These are phyloP conservation scores for Ageneiosus marmoratus DNA, from an alignment of 2,113 vertebrate genomes.

Conservation along the genomic window DNA sequence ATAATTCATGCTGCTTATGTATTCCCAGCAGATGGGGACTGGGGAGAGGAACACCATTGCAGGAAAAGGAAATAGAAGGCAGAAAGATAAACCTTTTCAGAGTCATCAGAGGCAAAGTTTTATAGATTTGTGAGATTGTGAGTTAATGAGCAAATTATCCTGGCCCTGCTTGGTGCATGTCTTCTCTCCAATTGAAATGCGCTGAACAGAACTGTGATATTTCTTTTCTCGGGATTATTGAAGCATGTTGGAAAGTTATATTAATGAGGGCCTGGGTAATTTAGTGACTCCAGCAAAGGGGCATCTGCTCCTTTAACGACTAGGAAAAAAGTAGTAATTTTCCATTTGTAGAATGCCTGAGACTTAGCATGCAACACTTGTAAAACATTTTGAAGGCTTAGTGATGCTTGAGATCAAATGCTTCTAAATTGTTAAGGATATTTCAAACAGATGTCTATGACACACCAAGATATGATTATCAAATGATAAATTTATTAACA, in stretches of 20 bases:
- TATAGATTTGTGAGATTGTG: constrained; percentile 44
- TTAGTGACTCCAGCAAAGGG: constrained; percentile 24
- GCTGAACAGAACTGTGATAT: constrained; percentile 32
- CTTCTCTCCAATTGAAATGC: constrained; percentile 24
- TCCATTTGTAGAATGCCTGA: constrained; percentile 12
- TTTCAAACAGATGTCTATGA: background rate
- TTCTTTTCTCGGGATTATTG: constrained; percentile 14
- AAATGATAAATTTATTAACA: background rate
- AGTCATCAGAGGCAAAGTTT: constrained; percentile 33
- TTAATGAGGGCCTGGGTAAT: constrained; percentile 39
- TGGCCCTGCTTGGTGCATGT: constrained; percentile 18
- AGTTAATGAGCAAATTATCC: constrained; percentile 45
- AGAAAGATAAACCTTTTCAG: constrained; percentile 27
- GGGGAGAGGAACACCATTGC: constrained; percentile 20
- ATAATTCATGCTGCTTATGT: constrained; percentile 53
- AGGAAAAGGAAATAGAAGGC: constrained; percentile 37
- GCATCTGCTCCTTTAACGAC: constrained; percentile 32
- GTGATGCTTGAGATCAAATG: background rate
- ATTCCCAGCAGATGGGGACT: constrained; percentile 51
- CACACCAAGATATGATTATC: no score
- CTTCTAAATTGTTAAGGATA: background rate
- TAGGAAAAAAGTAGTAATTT: constrained; percentile 3
- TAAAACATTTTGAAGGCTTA: background rate
- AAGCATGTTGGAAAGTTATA: constrained; percentile 40
- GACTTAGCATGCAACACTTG: background rate